phyloP scores from a whole-genome alignment of 2,113 vertebrate genomes.

The Sorex fumeus region DNA sequence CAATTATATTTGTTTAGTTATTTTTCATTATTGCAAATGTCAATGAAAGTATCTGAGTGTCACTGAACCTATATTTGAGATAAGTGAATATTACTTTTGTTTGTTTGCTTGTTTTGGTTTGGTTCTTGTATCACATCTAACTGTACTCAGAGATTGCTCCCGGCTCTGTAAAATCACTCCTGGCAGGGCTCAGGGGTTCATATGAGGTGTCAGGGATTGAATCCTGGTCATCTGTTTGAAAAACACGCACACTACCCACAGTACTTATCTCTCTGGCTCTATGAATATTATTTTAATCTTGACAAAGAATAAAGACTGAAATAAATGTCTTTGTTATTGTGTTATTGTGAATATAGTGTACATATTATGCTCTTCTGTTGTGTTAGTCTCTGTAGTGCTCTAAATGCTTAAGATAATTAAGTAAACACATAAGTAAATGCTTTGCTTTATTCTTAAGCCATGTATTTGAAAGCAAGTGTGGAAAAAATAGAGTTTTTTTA shows the following conservation, averaged over 20 bases:
- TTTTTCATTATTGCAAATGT: not conserved
- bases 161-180: no score
- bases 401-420: no score
- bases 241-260: no score
- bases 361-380: not conserved
- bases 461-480: not conserved
- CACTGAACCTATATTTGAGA: not conserved
- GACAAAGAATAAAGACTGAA: no score
- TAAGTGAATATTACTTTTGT: not conserved
- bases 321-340: no score
- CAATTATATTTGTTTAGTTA: not conserved
- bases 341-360: not conserved
- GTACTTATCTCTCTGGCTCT: no score
- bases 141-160: no score
- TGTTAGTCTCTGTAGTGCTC: not conserved
- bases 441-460: slow-evolving; percentile 22
- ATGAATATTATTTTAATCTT: not conserved
- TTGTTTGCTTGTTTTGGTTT: no score
- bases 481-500: slow-evolving; percentile 39
- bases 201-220: no score
- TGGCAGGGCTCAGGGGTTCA: no score
- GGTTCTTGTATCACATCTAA: no score
- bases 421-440: not conserved
- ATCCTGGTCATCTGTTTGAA: no score
- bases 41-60: not conserved